Conservation (phyloP, 2,797 vertebrate species). For the Amphiprion clarkii region DNA sequence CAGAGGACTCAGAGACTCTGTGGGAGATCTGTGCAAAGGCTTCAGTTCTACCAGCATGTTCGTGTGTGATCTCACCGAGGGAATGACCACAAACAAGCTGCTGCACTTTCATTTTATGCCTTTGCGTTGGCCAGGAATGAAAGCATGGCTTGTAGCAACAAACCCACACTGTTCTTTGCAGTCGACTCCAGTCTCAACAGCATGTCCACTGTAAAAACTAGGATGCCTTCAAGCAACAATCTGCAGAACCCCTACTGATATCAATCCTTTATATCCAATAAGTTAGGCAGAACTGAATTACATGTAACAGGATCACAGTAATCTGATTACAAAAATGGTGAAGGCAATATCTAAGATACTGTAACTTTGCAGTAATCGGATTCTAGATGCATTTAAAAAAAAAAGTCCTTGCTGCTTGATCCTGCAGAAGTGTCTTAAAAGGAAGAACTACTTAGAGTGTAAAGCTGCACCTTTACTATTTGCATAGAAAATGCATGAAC, state of each 20-base stretch:
- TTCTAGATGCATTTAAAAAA: conserved; percentile 15
- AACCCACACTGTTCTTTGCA: conserved; percentile 72
- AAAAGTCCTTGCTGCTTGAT: too few relatives aligned
- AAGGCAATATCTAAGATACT: conserved; percentile 26
- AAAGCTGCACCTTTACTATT: not conserved
- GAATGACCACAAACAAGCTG: conserved; percentile 73
- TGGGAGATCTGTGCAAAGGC: conserved; percentile 57
- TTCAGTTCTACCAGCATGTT: conserved; percentile 48
- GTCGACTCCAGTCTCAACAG: conserved; percentile 54
- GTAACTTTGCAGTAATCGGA: conserved; percentile 5
- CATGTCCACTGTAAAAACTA: conserved; percentile 45
- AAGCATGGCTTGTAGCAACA: conserved; percentile 73
- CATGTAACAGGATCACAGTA: conserved; percentile 49
- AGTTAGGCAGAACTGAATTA: conserved; percentile 26
- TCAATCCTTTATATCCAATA: conserved; percentile 42
- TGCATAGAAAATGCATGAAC: not conserved
- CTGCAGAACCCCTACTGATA: conserved; percentile 47
- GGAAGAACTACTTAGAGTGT: too few relatives aligned
- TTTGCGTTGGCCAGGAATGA: conserved; percentile 75
- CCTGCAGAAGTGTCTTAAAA: too few relatives aligned
- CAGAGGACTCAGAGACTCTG: conserved; percentile 50
- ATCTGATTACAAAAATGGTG: conserved; percentile 59
- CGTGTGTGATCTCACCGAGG: conserved; percentile 76
- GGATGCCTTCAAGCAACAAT: conserved; percentile 57
- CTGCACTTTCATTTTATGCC: conserved; percentile 71